These are phyloP conservation scores for Ditylenchus weischeri DNA, from an alignment of 2,888 invertebrate genomes.

Conservation along the genomic window DNA sequence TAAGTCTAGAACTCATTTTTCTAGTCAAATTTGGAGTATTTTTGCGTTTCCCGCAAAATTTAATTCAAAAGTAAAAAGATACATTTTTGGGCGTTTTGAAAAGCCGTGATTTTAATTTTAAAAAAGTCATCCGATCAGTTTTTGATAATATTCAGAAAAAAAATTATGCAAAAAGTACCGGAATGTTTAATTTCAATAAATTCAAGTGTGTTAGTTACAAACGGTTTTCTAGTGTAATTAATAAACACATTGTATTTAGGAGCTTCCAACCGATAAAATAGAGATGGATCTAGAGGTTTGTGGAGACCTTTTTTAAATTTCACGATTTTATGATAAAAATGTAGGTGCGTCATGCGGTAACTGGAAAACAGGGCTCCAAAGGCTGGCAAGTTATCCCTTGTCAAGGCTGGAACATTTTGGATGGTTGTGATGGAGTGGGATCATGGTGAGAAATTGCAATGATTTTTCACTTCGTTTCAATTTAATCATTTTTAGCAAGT, in stretches of 20 bases:
- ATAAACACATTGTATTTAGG: slow-evolving; percentile 14
- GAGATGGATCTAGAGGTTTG: slow-evolving; percentile 57
- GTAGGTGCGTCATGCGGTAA: slow-evolving; percentile 55
- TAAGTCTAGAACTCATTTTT: too few species aligned
- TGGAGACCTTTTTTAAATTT: background rate
- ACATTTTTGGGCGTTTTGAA: too few species aligned
- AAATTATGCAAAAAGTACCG: too few species aligned
- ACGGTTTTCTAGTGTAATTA: too few species aligned
- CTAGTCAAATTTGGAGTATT: too few species aligned
- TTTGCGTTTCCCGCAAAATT: too few species aligned
- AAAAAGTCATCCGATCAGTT: too few species aligned
- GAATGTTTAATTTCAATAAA: too few species aligned
- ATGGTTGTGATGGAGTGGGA: slow-evolving; percentile 59
- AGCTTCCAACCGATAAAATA: slow-evolving; percentile 56
- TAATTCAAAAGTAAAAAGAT: too few species aligned
- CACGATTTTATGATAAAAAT: background rate
- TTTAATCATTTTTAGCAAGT: slow-evolving; percentile 43
- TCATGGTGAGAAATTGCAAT: slow-evolving; percentile 43
- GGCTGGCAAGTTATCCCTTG: slow-evolving; percentile 59
- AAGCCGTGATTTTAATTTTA: too few species aligned
- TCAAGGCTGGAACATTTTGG: slow-evolving; percentile 58
- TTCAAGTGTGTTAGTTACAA: too few species aligned
- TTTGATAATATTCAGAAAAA: too few species aligned
- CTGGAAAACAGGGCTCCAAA: slow-evolving; percentile 53
- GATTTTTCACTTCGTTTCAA: background rate